Conservation (phyloP, 53 echinoderm and acorn worm genomes). For the Patiria pectinifera region DNA sequence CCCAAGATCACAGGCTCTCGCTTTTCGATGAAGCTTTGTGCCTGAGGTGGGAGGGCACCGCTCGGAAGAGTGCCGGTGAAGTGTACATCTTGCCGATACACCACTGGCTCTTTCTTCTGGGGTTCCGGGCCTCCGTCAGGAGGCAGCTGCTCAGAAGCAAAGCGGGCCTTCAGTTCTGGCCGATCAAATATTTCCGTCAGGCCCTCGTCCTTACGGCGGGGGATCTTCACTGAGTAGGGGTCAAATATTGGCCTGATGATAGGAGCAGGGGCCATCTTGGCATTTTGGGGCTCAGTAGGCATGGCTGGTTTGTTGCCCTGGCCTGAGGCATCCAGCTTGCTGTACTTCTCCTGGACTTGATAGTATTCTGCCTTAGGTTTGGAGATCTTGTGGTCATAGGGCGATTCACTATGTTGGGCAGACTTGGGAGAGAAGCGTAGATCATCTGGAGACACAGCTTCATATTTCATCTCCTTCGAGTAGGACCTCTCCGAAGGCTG, state of each 20-base stretch:
- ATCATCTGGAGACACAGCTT: constrained; percentile 54
- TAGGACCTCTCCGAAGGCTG: constrained; percentile 26
- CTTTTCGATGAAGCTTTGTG: constrained; percentile 23
- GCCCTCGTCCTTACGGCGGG: constrained; percentile 93
- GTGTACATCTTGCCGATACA: constrained; percentile 49
- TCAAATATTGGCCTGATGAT: constrained; percentile 72
- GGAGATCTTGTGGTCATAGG: constrained; percentile 12
- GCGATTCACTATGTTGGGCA: constrained; percentile 11
- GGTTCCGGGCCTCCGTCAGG: background rate
- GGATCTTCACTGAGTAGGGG: constrained; percentile 79
- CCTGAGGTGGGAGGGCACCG: constrained; percentile 21
- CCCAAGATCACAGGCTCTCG: constrained; percentile 14
- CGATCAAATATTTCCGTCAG: constrained; percentile 82
- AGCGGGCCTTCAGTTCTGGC: constrained; percentile 79
- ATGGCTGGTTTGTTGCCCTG: background rate
- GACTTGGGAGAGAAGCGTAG: constrained; percentile 41
- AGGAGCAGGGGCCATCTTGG: constrained; percentile 14
- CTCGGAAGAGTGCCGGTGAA: constrained; percentile 45
- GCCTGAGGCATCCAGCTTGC: background rate
- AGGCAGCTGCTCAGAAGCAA: constrained; percentile 64
- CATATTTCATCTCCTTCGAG: constrained; percentile 38
- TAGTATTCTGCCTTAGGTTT: constrained; percentile 39
- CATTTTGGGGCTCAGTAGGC: constrained; percentile 24
- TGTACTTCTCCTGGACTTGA: constrained; percentile 38
- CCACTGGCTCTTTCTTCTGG: constrained; percentile 56